Conservation (phyloP, 2,797 vertebrate genomes). For the Diglossa cyanea region DNA sequence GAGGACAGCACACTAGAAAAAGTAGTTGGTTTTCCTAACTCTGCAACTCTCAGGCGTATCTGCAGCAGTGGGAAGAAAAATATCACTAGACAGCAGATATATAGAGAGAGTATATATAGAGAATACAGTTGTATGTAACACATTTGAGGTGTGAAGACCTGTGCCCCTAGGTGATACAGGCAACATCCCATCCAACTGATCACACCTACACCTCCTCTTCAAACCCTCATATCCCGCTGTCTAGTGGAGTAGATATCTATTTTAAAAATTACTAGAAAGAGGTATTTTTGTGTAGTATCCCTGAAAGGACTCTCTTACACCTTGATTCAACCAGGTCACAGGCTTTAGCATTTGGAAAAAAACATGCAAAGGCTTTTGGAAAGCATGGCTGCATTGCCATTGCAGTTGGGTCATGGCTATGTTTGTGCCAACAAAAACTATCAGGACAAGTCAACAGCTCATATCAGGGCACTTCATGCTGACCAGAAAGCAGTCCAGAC, state of each 20-base stretch:
- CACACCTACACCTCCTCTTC: not conserved
- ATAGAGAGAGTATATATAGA: not conserved
- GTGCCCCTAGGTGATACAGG: not conserved
- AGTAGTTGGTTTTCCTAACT: not conserved
- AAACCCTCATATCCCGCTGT: not conserved
- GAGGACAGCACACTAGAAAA: not conserved
- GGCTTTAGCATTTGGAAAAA: not conserved
- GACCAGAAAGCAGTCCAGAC: not conserved
- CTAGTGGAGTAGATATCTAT: not conserved
- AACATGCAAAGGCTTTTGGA: not conserved
- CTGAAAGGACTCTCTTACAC: not conserved
- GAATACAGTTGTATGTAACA: not conserved
- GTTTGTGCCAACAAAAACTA: conserved; percentile 19
- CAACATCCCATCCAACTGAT: not conserved
- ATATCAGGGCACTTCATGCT: not conserved
- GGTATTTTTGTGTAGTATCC: not conserved
- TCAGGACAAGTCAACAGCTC: not conserved
- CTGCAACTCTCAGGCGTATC: not conserved
- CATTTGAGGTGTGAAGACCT: not conserved
- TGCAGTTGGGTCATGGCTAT: not conserved
- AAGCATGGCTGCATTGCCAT: not conserved
- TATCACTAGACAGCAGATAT: not conserved
- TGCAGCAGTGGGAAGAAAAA: not conserved
- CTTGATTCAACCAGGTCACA: not conserved
- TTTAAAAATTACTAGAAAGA: not conserved